Percentiles rank a stretch among this genome's conserved stretches.
Conservation (phyloP, 2,797 vertebrate species). For the Lophura swinhoii region DNA sequence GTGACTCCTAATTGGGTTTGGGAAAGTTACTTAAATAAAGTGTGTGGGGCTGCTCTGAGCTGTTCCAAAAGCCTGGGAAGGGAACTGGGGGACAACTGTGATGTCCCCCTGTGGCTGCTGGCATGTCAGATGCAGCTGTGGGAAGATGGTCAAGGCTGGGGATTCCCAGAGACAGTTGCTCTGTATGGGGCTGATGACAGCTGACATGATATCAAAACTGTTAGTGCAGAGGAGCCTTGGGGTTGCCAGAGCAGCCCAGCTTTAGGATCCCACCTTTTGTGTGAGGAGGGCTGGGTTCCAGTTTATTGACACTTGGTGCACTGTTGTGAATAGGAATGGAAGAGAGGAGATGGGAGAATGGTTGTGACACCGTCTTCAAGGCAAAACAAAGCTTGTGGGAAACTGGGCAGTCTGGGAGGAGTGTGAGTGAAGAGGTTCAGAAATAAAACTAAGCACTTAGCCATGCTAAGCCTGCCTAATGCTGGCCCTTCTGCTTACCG, state of each 20-base stretch:
- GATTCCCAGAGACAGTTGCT: not conserved
- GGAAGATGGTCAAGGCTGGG: not conserved
- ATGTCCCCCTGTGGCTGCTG: not conserved
- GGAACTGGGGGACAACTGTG: not conserved
- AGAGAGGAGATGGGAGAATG: not conserved
- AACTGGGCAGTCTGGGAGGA: accelerated
- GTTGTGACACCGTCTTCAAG: not conserved
- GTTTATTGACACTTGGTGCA: not conserved
- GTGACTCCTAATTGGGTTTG: not conserved
- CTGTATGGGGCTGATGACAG: not conserved
- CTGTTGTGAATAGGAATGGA: not conserved
- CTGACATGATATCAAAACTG: not conserved
- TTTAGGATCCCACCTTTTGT: not conserved
- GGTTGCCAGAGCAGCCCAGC: not conserved
- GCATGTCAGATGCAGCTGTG: not conserved
- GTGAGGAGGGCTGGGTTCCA: not conserved
- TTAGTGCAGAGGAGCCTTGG: not conserved
- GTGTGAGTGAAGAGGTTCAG: not conserved
- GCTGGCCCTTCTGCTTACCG: accelerated
- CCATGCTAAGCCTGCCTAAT: not conserved
- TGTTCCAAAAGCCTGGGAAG: not conserved
- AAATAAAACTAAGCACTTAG: not conserved
- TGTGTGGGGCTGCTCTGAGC: not conserved
- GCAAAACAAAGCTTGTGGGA: not conserved
- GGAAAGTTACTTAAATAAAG: not conserved